phyloP scores from a whole-genome alignment of 2,888 invertebrate genomes.

The Craniophora ligustri region DNA sequence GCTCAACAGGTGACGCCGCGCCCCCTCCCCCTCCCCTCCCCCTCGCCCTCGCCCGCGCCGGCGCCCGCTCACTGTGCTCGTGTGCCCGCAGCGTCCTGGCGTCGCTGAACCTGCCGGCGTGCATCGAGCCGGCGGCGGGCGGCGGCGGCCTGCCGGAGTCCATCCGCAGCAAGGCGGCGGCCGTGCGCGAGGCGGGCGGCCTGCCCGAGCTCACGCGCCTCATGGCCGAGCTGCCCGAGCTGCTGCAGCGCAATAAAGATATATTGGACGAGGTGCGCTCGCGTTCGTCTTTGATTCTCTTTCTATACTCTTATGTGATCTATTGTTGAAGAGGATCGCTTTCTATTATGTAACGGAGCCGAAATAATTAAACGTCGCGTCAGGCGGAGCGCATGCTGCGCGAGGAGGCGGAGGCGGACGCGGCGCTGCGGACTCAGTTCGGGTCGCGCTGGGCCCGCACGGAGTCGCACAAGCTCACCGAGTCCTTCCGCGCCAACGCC shows the following conservation, averaged over 20 bases:
- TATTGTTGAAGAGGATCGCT: too few species aligned
- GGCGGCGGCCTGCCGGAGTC: slow-evolving; percentile 95
- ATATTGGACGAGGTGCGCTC: slow-evolving; percentile 97
- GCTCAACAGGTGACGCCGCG: slow-evolving; percentile 91
- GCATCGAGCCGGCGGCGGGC: slow-evolving; percentile 94
- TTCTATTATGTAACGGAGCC: too few species aligned
- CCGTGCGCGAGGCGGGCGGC: slow-evolving; percentile 94
- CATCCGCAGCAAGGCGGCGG: slow-evolving; percentile 94
- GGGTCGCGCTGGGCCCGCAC: slow-evolving; percentile 97
- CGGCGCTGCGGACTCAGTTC: slow-evolving; percentile 95
- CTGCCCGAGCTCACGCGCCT: slow-evolving; percentile 91
- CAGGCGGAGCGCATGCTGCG: slow-evolving; percentile 90
- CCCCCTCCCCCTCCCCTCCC: too few species aligned
- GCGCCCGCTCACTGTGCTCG: too few species aligned
- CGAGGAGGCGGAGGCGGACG: slow-evolving; percentile 97
- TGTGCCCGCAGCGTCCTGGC: slow-evolving; percentile 95
- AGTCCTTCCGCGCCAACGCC: slow-evolving; percentile 95
- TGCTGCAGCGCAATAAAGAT: slow-evolving; percentile 95
- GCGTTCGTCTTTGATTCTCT: too few species aligned
- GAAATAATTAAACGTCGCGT: too few species aligned
- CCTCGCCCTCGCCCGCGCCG: too few species aligned
- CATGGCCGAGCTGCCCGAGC: slow-evolving; percentile 96
- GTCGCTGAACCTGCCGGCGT: slow-evolving; percentile 98
- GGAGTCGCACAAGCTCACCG: slow-evolving; percentile 95
- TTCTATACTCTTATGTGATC: too few species aligned